phyloP scores from a whole-genome alignment of 2,797 vertebrate species.

The Chaetodon trifasciatus region DNA sequence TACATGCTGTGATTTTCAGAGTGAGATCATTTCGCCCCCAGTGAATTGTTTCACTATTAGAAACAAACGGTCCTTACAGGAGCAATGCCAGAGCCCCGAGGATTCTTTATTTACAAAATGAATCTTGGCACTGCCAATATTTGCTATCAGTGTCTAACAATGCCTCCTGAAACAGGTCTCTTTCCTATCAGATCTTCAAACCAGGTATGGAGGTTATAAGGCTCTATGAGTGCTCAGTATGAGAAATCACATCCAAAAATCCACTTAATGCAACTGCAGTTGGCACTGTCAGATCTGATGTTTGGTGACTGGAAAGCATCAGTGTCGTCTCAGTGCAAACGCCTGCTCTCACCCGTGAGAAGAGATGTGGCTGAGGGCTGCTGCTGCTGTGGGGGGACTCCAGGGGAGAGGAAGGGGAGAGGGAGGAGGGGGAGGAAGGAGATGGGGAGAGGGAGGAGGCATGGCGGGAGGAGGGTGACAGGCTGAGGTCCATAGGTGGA shows the following conservation, averaged over 20 bases:
- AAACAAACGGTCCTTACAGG: not conserved
- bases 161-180: not conserved
- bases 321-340: not conserved
- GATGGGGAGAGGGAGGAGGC: constrained; percentile 82
- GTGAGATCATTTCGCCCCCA: not conserved
- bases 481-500: constrained; percentile 91
- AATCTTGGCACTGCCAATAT: not conserved
- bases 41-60: not conserved
- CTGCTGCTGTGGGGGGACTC: constrained; percentile 77
- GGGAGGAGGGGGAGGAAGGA: constrained; percentile 82
- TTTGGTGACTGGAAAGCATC: too few species aligned
- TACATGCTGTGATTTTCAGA: too few species aligned
- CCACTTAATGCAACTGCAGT: not conserved
- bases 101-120: not conserved
- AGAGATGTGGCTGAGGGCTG: constrained; percentile 83
- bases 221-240: not conserved
- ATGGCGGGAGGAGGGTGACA: constrained; percentile 89
- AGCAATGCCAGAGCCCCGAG: not conserved
- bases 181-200: not conserved
- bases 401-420: constrained; percentile 83
- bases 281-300: not conserved
- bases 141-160: not conserved
- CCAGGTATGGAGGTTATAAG: not conserved
- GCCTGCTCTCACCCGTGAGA: constrained; percentile 84
- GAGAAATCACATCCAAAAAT: not conserved